A percentile compares a stretch with the other conserved stretches of the same genome.
These are phyloP conservation scores for Diaperis boleti DNA, from an alignment of 2,888 invertebrate genomes.

Conservation along the genomic window DNA sequence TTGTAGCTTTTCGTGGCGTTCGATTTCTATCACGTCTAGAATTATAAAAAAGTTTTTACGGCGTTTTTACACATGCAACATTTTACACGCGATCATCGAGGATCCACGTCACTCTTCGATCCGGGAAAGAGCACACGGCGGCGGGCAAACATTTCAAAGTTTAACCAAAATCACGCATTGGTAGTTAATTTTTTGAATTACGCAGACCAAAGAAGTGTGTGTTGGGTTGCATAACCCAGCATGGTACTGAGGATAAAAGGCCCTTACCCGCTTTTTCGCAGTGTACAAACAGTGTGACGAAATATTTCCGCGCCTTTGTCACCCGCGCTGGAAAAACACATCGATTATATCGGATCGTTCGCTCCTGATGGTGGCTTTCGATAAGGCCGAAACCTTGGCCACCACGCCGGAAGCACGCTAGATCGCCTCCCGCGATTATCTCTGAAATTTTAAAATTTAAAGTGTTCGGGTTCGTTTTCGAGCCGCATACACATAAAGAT, in stretches of 20 bases:
- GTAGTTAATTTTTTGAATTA: too few relatives aligned
- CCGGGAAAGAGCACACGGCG: background rate
- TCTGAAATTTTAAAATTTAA: slow-evolving; percentile 35
- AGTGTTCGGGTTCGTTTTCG: slow-evolving; percentile 20
- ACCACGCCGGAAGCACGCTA: slow-evolving; percentile 32
- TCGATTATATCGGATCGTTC: slow-evolving; percentile 21
- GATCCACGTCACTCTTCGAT: slow-evolving; percentile 44
- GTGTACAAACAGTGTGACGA: too few relatives aligned
- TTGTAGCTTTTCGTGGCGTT: slow-evolving; percentile 60
- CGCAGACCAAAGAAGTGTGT: too few relatives aligned
- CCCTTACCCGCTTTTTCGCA: too few relatives aligned
- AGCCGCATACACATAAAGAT: slow-evolving; percentile 38
- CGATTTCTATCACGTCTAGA: slow-evolving; percentile 59
- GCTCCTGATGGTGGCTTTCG: slow-evolving; percentile 20
- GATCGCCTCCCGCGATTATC: slow-evolving; percentile 31
- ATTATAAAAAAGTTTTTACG: slow-evolving; percentile 64
- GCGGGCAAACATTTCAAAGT: too few relatives aligned
- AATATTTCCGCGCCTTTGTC: too few relatives aligned
- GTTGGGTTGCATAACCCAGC: too few relatives aligned
- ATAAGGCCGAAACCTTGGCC: slow-evolving; percentile 31
- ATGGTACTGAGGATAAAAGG: too few relatives aligned
- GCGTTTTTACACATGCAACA: slow-evolving; percentile 64
- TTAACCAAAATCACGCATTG: too few relatives aligned
- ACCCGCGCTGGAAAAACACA: background rate
- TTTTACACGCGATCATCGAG: slow-evolving; percentile 58